Conservation (phyloP, 2,888 invertebrate species). For the Phymatocera aterrima region DNA sequence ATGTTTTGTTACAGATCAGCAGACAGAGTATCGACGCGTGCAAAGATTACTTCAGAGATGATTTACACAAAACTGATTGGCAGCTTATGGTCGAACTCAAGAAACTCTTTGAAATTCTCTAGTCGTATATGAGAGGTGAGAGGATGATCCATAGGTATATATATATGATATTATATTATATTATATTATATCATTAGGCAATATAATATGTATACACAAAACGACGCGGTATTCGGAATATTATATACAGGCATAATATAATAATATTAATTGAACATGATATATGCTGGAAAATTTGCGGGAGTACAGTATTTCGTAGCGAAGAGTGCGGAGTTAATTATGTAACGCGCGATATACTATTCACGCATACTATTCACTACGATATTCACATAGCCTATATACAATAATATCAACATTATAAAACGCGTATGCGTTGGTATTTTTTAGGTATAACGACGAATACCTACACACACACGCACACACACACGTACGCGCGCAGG, state of each 20-base stretch:
- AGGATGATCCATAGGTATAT: not conserved
- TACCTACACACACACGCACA: no score
- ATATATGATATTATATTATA: no score
- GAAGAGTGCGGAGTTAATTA: not conserved
- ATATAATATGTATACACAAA: no score
- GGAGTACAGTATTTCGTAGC: not conserved
- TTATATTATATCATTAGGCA: no score
- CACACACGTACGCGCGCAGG: no score
- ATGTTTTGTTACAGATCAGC: slow-evolving; percentile 86
- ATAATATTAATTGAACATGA: no score
- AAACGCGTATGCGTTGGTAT: no score
- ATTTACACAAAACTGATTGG: slow-evolving; percentile 98
- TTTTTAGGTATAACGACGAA: no score
- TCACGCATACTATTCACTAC: not conserved
- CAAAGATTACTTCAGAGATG: slow-evolving; percentile 99
- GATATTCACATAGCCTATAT: not conserved
- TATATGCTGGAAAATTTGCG: no score
- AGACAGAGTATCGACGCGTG: slow-evolving; percentile 99
- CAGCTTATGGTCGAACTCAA: slow-evolving; percentile 98
- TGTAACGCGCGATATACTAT: not conserved
- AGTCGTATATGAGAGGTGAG: slow-evolving; percentile 68
- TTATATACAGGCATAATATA: not conserved
- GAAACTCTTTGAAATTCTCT: slow-evolving; percentile 96
- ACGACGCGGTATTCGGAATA: not conserved
- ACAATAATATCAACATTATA: no score